Evolutionary conservation across 2,888 invertebrate species (phyloP).

Genomic region (Drosophila peninsularis): DNA sequence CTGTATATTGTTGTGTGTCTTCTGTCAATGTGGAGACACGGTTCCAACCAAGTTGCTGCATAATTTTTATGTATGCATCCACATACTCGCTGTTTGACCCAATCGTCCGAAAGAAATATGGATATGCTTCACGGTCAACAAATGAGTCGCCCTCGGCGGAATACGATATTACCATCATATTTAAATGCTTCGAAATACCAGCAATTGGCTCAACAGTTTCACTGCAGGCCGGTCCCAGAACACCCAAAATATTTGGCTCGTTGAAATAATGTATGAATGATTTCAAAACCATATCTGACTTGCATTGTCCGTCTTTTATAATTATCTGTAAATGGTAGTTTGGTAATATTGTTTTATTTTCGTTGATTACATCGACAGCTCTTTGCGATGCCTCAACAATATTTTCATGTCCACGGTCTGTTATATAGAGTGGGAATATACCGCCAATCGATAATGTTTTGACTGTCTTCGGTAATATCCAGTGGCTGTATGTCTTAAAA

Average conservation of each 20-base stretch:
- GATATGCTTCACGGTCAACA: conserved; percentile 89
- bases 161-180: conserved; percentile 90
- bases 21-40: conserved; percentile 91
- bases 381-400: conserved; percentile 86
- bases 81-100: conserved; percentile 89
- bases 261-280: conserved; percentile 89
- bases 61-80: conserved; percentile 87
- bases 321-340: conserved; percentile 87
- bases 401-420: conserved; percentile 86
- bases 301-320: conserved; percentile 88
- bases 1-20: conserved; percentile 91
- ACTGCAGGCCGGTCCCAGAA: conserved; percentile 92
- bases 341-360: conserved; percentile 86
- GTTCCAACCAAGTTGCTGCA: conserved; percentile 88
- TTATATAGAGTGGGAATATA: conserved; percentile 87
- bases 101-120: conserved; percentile 92
- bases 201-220: conserved; percentile 93
- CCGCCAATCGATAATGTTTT: conserved; percentile 74
- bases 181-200: conserved; percentile 90
- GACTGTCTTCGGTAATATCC: conserved; percentile 82
- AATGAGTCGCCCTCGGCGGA: conserved; percentile 91
- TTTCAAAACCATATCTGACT: conserved; percentile 90
- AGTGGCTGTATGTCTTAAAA: conserved; percentile 84
- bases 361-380: conserved; percentile 88
- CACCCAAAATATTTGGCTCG: conserved; percentile 87